Base-by-base conservation (phyloP, 2,888 invertebrate genomes). In the Rhorus exstirpatorius region DNA sequence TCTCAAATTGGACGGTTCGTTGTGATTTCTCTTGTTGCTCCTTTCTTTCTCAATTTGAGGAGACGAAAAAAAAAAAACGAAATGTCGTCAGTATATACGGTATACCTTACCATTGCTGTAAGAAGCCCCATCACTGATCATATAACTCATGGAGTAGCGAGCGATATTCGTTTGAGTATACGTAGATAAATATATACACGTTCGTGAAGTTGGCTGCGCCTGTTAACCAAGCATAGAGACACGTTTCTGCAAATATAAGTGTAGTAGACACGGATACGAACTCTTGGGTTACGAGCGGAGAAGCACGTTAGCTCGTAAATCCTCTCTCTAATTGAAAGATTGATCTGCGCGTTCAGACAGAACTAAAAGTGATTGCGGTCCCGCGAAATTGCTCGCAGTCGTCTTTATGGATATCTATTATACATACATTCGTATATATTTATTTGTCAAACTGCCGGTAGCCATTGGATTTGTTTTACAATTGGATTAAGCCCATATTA, bases 281-380 rank as follows among this genome's bases (percentile, higher is more conserved):
- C 21, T 78, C 81, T 31, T 68, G 74, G 74, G 71, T 82, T 74
- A 72, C 70, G 65, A 70, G 51, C 78, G 85, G 85, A 31, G 85
- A 81, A 86, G 84, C 84, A 83, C 81, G 83, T 82, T 76, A 60
- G 82, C 60, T 86, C 87, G 86, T 90, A 90, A 91, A 90, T 91
- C 89, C 75, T 76, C 17, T 71, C 74, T 87, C 86, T 90, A 91
- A 91, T 90, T 91, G 90, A 89, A 89, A 89, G 91, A 90, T 90
- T 89, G 91, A 90, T 88, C 89, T 85, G 84, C 84, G 81, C 84
- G 82, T n/a, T n/a, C 82, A 79, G 85, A 85, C 86, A 88, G 87
- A 88, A 87, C 87, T 86, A 86, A 88, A 86, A 87, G 87, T 83
- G 83, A 86, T 86, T 86, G 85, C 81, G 85, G 85, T 67, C 67